Evolutionary conservation across 2,888 invertebrate species (phyloP).

Genomic region (Acanthosoma haemorrhoidale): DNA sequence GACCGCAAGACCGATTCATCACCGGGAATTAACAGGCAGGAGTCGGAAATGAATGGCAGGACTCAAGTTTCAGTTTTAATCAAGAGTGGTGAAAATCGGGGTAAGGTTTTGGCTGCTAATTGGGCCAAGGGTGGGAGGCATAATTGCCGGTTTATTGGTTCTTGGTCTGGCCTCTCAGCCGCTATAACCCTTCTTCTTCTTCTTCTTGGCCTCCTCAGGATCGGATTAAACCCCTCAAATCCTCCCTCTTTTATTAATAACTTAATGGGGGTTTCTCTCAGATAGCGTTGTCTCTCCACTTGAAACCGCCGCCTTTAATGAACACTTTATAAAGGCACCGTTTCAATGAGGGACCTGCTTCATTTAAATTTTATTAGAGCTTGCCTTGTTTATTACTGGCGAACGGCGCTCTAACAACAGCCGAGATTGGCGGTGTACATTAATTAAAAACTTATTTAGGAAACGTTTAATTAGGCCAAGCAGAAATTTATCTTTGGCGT

Average conservation of each 20-base stretch:
- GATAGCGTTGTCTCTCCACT: too few relatives aligned
- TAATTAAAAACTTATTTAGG: conserved; percentile 7
- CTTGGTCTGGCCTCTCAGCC: too few relatives aligned
- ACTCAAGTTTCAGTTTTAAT: neutral
- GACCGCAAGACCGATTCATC: too few relatives aligned
- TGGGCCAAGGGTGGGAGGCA: neutral
- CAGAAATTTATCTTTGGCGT: neutral
- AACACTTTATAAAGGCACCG: neutral
- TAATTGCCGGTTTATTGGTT: neutral
- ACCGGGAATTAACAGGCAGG: too few relatives aligned
- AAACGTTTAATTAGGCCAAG: neutral
- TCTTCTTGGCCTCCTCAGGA: too few relatives aligned
- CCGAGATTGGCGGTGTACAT: neutral
- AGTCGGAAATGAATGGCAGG: neutral
- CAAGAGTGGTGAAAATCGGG: neutral
- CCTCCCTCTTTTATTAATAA: conserved; percentile 8
- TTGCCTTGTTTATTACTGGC: neutral
- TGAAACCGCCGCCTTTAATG: neutral
- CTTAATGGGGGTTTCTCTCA: neutral
- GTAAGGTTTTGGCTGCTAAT: neutral
- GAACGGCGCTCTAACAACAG: neutral
- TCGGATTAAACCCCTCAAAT: conserved; percentile 1
- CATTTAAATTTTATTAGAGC: conserved; percentile 9
- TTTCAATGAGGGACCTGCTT: neutral
- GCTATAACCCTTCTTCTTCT: neutral